A percentile compares a stretch with the other conserved stretches of the same genome.
Conservation (phyloP, 2,797 vertebrate genomes). For the Fringilla coelebs region DNA sequence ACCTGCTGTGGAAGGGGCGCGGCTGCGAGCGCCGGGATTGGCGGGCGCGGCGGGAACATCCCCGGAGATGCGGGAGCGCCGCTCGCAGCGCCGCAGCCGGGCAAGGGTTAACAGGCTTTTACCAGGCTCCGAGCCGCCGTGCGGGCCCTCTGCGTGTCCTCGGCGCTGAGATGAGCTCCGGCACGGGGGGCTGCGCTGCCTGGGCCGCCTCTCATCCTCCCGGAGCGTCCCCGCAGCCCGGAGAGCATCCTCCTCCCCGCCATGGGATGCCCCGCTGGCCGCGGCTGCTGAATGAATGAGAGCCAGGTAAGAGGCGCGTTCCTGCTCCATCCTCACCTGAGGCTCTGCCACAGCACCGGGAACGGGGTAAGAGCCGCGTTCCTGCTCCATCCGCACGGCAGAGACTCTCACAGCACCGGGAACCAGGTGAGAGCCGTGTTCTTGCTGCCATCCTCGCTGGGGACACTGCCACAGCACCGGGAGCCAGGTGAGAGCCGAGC, state of each 20-base stretch:
- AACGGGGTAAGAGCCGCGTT: neutral
- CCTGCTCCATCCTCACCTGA: neutral
- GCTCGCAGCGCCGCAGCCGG: neutral
- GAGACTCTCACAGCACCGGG: neutral
- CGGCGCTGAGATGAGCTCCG: neutral
- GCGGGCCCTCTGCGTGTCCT: neutral
- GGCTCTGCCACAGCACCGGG: accelerated
- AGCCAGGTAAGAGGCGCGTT: neutral
- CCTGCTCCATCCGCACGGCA: accelerated
- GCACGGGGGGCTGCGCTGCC: neutral
- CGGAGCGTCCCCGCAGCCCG: neutral
- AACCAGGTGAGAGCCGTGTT: accelerated
- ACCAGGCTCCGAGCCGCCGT: neutral
- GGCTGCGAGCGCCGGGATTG: neutral
- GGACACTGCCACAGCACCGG: too few species aligned
- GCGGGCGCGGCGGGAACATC: neutral
- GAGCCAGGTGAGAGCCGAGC: accelerated
- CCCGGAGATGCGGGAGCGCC: neutral
- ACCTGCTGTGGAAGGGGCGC: neutral
- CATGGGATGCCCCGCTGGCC: neutral
- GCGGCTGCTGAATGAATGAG: neutral
- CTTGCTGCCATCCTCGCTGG: too few species aligned
- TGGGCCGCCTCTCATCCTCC: neutral
- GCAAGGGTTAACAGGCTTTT: conserved; percentile 36
- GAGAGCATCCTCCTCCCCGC: neutral